These are phyloP conservation scores for Orestias chungarensis DNA, from an alignment of 2,797 vertebrate species.

Conservation along the genomic window DNA sequence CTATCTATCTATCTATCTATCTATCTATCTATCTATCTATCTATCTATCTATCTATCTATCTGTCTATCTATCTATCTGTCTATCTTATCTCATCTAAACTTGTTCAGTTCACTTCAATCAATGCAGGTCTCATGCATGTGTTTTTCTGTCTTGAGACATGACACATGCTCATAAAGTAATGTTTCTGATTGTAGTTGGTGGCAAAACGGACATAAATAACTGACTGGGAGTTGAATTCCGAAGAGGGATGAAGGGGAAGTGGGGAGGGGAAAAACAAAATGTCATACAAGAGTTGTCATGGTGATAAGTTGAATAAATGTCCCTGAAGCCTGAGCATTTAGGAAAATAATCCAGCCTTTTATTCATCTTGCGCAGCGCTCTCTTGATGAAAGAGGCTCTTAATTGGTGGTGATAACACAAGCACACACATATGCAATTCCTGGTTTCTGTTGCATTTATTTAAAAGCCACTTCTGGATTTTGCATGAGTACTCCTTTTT, in stretches of 20 bases:
- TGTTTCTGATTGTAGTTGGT: conserved; percentile 57
- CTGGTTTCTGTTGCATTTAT: conserved; percentile 31
- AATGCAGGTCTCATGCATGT: conserved; percentile 3
- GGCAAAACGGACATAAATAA: conserved; percentile 61
- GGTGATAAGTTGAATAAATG: conserved; percentile 81
- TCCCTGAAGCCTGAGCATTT: conserved; percentile 73
- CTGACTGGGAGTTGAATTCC: conserved; percentile 62
- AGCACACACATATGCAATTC: conserved; percentile 27
- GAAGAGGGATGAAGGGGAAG: conserved; percentile 43
- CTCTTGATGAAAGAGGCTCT: conserved; percentile 47
- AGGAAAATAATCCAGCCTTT: conserved; percentile 55
- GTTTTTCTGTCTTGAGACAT: conserved; percentile 33
- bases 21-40: neutral
- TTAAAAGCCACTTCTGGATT: conserved; percentile 36
- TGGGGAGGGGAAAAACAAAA: conserved; percentile 52
- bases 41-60: neutral
- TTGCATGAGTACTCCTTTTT: conserved; percentile 48
- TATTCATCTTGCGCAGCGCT: conserved; percentile 35
- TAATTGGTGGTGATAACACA: conserved; percentile 50
- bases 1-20: neutral
- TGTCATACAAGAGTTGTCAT: conserved; percentile 82
- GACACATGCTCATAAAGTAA: conserved; percentile 49
- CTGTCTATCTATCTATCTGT: neutral
- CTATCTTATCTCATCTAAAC: neutral
- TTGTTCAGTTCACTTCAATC: conserved; percentile 3